phyloP scores from a whole-genome alignment of 2,797 vertebrate genomes.

The Myiotriccus ornatus region DNA sequence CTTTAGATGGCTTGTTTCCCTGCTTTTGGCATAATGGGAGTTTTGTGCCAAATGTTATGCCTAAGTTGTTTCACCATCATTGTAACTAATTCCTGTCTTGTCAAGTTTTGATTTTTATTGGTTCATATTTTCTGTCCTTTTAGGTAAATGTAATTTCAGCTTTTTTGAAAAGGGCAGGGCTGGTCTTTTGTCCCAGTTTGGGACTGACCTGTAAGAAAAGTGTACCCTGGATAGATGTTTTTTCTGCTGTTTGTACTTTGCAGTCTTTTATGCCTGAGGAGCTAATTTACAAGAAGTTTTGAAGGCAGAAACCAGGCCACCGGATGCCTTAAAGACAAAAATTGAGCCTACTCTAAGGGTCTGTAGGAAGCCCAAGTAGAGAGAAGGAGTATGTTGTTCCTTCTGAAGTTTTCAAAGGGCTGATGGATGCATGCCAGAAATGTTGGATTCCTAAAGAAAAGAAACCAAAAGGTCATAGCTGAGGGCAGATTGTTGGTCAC shows the following conservation, averaged over 20 bases:
- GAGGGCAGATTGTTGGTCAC: neutral
- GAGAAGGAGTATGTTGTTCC: neutral
- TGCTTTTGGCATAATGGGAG: neutral
- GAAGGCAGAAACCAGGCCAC: neutral
- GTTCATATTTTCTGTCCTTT: neutral
- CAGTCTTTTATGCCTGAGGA: neutral
- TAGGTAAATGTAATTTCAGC: neutral
- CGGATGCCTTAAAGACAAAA: neutral
- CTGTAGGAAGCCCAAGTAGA: neutral
- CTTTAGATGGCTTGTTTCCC: neutral
- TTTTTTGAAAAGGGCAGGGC: neutral
- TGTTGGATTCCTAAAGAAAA: neutral
- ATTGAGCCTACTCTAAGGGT: neutral
- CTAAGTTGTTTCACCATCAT: neutral
- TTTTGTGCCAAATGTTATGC: neutral
- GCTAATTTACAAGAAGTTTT: neutral
- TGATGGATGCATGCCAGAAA: neutral
- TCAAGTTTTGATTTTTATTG: neutral
- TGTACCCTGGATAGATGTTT: neutral
- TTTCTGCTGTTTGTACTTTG: neutral
- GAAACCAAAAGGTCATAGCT: neutral
- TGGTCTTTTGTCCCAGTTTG: neutral
- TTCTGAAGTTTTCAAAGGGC: neutral
- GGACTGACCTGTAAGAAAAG: neutral
- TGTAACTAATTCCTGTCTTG: neutral